These are phyloP conservation scores for Leptinotarsa lineolata DNA, from an alignment of 1,140 invertebrate species.

Conservation along the genomic window DNA sequence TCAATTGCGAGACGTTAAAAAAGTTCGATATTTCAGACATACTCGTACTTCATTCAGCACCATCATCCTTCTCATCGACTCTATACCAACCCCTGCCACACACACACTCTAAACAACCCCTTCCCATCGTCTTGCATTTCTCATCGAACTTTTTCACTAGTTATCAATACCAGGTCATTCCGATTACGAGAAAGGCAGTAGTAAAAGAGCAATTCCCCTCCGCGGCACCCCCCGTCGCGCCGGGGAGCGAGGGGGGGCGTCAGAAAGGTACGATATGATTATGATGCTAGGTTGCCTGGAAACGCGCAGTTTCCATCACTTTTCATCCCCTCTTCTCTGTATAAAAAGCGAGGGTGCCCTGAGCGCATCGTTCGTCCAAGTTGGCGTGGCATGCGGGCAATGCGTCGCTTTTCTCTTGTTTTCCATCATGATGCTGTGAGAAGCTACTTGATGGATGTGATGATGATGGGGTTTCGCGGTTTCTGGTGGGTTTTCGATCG, in stretches of 20 bases:
- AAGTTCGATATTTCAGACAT: no score
- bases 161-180: slow-evolving; percentile 46
- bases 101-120: background rate
- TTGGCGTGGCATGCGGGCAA: slow-evolving; percentile 17
- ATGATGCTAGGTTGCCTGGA: slow-evolving; percentile 53
- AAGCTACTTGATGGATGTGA: slow-evolving; percentile 17
- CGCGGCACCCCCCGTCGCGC: slow-evolving; percentile 35
- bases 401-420: slow-evolving; percentile 17
- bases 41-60: no score
- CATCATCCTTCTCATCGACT: no score
- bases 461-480: slow-evolving; percentile 3
- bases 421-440: background rate
- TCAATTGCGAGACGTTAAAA: no score
- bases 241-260: slow-evolving; percentile 32
- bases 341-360: slow-evolving; percentile 47
- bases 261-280: slow-evolving; percentile 53
- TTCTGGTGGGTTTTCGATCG: background rate
- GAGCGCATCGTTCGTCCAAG: slow-evolving; percentile 43
- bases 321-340: slow-evolving; percentile 48
- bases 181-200: slow-evolving; percentile 45
- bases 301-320: slow-evolving; percentile 53
- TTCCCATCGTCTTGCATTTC: background rate
- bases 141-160: slow-evolving; percentile 18
- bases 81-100: no score
- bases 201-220: slow-evolving; percentile 51